These are phyloP conservation scores for Solenodon paradoxus DNA, from an alignment of 2,113 vertebrate genomes.

Conservation along the genomic window DNA sequence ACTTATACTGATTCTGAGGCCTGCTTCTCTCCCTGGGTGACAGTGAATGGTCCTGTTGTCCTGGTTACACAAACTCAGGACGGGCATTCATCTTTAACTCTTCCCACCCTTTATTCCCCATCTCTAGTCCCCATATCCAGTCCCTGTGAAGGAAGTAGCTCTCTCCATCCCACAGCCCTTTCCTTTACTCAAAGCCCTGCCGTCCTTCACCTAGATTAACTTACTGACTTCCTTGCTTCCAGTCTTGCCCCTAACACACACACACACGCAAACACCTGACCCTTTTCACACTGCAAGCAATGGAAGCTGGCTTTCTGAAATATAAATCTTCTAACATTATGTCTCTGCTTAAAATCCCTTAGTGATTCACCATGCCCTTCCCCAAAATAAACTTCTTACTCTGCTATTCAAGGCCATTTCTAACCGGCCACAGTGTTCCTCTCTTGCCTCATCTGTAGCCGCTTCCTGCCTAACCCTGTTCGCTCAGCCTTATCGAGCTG, in stretches of 20 bases:
- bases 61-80: neutral
- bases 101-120: neutral
- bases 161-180: neutral
- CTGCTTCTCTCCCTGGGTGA: neutral
- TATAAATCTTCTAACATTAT: neutral
- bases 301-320: neutral
- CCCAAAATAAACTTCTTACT: constrained; percentile 32
- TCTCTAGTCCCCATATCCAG: neutral
- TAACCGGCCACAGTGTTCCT: neutral
- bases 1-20: neutral
- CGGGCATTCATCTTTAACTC: neutral
- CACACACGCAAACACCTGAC: too few relatives aligned
- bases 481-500: neutral
- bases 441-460: neutral
- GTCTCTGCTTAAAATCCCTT: neutral
- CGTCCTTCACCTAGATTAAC: neutral
- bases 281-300: neutral
- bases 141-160: neutral
- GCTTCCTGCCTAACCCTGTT: neutral
- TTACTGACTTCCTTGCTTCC: neutral
- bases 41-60: neutral
- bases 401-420: neutral
- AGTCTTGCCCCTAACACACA: neutral
- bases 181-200: neutral
- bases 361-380: constrained; percentile 16